These are phyloP conservation scores for Centroberyx gerrardi DNA, from an alignment of 2,797 vertebrate species.

Conservation along the genomic window DNA sequence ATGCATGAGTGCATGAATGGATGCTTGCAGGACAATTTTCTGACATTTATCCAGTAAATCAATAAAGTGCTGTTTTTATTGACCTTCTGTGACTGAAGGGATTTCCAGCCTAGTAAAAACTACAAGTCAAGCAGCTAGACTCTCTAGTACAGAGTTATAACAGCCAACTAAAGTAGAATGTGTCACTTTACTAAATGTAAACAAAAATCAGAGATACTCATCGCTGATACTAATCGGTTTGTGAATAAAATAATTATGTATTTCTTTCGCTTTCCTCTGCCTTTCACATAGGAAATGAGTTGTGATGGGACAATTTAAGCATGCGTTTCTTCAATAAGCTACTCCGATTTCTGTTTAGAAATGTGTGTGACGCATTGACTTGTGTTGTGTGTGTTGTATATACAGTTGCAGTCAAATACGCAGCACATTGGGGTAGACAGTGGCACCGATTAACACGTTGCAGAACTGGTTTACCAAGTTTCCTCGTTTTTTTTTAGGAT, in stretches of 20 bases:
- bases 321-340: background rate
- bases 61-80: conserved; percentile 53
- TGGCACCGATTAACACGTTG: too few species aligned
- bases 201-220: conserved; percentile 17
- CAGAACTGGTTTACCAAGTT: conserved; percentile 13
- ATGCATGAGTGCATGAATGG: background rate
- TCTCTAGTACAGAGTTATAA: conserved; percentile 35
- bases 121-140: conserved; percentile 41
- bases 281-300: background rate
- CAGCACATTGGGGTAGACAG: conserved; percentile 25
- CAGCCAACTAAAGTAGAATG: conserved; percentile 38
- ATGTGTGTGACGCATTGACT: conserved; percentile 31
- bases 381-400: conserved; percentile 4
- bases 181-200: conserved; percentile 18
- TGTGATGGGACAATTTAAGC: background rate
- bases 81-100: conserved; percentile 32
- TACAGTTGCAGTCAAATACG: conserved; percentile 35
- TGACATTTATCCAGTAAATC: conserved; percentile 44
- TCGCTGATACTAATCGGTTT: too few species aligned
- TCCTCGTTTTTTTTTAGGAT: conserved; percentile 9
- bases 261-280: background rate
- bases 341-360: conserved; percentile 22
- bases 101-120: conserved; percentile 34
- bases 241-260: background rate
- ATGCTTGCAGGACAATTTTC: conserved; percentile 32